Evolutionary conservation across 2,113 vertebrate genomes (phyloP).

Genomic region (Bubo bubo): DNA sequence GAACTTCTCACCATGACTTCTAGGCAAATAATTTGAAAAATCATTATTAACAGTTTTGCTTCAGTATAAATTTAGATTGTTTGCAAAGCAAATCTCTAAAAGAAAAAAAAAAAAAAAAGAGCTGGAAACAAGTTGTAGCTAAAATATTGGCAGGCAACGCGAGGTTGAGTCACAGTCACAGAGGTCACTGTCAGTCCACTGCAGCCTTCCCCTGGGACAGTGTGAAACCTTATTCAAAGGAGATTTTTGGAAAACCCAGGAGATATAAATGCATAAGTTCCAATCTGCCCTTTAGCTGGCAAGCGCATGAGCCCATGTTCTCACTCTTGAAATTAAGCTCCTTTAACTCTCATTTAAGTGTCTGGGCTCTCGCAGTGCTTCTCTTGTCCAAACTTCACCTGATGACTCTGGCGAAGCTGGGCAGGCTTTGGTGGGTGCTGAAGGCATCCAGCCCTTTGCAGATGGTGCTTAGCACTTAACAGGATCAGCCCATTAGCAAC

Average conservation of each 20-base stretch:
- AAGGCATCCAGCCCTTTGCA: neutral
- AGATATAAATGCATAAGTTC: constrained; percentile 42
- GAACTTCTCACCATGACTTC: neutral
- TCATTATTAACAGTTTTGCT: neutral
- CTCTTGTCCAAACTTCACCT: neutral
- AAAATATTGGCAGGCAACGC: neutral
- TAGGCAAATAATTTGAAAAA: neutral
- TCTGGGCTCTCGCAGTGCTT: neutral
- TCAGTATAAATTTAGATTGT: neutral
- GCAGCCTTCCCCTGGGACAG: neutral
- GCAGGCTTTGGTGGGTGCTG: neutral
- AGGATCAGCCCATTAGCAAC: constrained; percentile 28
- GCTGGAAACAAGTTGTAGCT: neutral
- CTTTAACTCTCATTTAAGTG: constrained; percentile 18
- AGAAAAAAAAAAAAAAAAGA: neutral
- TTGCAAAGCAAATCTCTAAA: neutral
- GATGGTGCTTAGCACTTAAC: constrained; percentile 24
- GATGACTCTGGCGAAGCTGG: neutral
- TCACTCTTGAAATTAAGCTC: neutral
- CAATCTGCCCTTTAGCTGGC: constrained; percentile 7
- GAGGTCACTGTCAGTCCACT: neutral
- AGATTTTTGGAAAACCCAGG: neutral
- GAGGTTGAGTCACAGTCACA: neutral
- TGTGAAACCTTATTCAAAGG: neutral
- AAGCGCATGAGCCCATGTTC: neutral